A percentile compares a stretch with the other conserved stretches of the same genome.
phyloP scores from a whole-genome alignment of 2,888 invertebrate species.

The Steinernema hermaphroditum region DNA sequence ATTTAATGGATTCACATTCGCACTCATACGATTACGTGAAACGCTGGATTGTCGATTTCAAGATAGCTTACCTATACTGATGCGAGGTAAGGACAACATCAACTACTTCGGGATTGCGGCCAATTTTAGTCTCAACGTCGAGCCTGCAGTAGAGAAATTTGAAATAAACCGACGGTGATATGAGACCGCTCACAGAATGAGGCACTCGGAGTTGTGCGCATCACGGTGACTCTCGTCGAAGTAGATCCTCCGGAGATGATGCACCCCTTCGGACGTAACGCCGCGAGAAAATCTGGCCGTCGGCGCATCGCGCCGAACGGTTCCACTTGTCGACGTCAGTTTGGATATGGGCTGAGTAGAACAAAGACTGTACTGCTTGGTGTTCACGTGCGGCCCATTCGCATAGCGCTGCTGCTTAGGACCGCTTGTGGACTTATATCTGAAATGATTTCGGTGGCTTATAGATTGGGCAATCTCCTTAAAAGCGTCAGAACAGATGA shows the following conservation, averaged over 20 bases:
- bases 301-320: slow-evolving; percentile 11
- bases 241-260: slow-evolving; percentile 24
- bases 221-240: slow-evolving; percentile 15
- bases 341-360: background rate
- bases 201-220: background rate
- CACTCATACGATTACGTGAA: too few relatives aligned
- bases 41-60: too few relatives aligned
- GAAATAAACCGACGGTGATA: too few relatives aligned
- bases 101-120: slow-evolving; percentile 60
- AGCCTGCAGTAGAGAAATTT: slow-evolving; percentile 36
- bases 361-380: too few relatives aligned
- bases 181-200: slow-evolving; percentile 14
- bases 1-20: too few relatives aligned
- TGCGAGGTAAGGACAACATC: slow-evolving; percentile 66
- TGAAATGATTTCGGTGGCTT: too few relatives aligned
- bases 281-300: background rate
- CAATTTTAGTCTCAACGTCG: slow-evolving; percentile 51
- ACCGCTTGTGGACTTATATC: too few relatives aligned
- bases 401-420: too few relatives aligned
- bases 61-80: slow-evolving; percentile 47
- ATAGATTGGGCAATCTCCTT: too few relatives aligned
- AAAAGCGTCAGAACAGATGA: too few relatives aligned
- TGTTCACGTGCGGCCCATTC: too few relatives aligned
- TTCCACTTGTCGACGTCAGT: background rate
- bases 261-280: background rate